Base-by-base conservation (phyloP, 2,797 vertebrate genomes). In the Cetoscarus ocellatus region DNA sequence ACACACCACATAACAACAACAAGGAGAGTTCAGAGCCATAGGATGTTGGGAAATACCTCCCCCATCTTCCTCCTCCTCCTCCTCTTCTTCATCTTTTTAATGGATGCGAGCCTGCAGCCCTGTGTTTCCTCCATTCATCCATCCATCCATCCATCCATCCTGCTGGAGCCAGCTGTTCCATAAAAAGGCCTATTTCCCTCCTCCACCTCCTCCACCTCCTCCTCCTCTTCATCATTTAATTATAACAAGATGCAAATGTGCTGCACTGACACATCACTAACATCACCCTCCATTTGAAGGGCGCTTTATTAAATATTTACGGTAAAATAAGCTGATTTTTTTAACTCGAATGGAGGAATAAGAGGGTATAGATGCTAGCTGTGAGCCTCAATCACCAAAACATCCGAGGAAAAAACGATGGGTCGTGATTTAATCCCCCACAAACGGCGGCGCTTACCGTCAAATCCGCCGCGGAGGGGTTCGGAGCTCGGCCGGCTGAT, bases 101-200 rank as follows among this genome's bases (percentile, higher is more conserved):
- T 88, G 90, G 88, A 66, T 87, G 82, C 85, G 69, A 79, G 84
- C 83, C 86, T 70, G 36, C 63, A 34, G 63, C 61, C 67, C 34
- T 49, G 69, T n/a, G 60, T 43, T 53, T 87, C 73, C 79, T 77
- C 76, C 84, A 67, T 53, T 4, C 27, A 27, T 27, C 27, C 27
- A 27, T 27, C 27, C 27, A 27, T 27, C 27, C 87, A 88, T 90
- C 87, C 83, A 86, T 89, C 87, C 83, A 70, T 64, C 77, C 74
- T 50, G 67, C 67, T 50, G 69, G 65, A 68, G 66, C 76, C 76
- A 75, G 73, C 50, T 65, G 79, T 65, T 73, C 73, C 69, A 6
- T 8, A 8, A 47, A 11, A 34, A 34, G 73, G 64, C 80, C 73
- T 66, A 10, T 7, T 39, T 39, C 9, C 38, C 38, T 27, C 48